phyloP scores from a whole-genome alignment of 2,797 vertebrate genomes.

The Cuniculus paca region DNA sequence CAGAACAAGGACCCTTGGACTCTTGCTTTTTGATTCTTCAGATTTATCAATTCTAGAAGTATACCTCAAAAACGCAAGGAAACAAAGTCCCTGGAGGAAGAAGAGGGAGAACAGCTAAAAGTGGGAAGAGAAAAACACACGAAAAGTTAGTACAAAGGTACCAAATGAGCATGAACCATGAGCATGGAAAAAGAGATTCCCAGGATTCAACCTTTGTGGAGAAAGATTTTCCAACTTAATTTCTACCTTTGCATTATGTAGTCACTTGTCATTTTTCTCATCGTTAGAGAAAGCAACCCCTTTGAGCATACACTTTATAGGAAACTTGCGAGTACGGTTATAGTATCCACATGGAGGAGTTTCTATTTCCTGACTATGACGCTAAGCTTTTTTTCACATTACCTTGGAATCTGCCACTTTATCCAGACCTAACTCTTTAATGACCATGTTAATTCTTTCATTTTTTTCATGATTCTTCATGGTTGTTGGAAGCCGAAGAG shows the following conservation, averaged over 20 bases:
- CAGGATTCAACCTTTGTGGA: not conserved
- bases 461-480: conserved; percentile 92
- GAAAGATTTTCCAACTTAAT: not conserved
- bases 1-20: not conserved
- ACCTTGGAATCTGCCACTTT: conserved; percentile 97
- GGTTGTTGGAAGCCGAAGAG: conserved; percentile 92
- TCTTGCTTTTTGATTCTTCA: not conserved
- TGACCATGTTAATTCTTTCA: conserved; percentile 92
- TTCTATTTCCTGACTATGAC: not conserved
- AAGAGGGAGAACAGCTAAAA: not conserved
- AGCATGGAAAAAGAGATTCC: not conserved
- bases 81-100: conserved; percentile 49
- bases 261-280: not conserved
- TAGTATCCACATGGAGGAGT: not conserved
- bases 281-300: not conserved
- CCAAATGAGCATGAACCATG: not conserved
- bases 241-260: not conserved
- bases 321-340: not conserved
- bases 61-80: not conserved
- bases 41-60: conserved; percentile 21
- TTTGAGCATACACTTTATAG: not conserved
- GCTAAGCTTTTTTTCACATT: conserved; percentile 38
- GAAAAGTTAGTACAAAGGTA: not conserved
- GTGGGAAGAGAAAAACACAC: not conserved
- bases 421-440: conserved; percentile 94